Evolutionary conservation across 1,140 invertebrate species (phyloP).

Genomic region (Drosophila baimaii): DNA sequence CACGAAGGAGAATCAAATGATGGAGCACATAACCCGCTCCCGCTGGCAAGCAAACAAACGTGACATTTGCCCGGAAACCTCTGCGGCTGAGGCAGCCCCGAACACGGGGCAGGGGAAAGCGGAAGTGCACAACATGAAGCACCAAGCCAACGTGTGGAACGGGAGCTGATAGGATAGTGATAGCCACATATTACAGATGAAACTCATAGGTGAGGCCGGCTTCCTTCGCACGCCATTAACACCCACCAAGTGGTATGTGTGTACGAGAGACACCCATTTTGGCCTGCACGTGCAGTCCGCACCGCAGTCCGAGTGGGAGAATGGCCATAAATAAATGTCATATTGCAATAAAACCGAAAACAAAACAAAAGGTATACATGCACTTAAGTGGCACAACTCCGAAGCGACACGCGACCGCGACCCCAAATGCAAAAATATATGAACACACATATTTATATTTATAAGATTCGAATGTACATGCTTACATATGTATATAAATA

Average conservation of each 20-base stretch:
- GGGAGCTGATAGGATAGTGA: conserved; percentile 42
- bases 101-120: conserved; percentile 19
- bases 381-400: conserved; percentile 64
- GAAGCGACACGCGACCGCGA: conserved; percentile 59
- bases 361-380: conserved; percentile 35
- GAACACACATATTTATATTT: conserved; percentile 7
- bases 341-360: conserved; percentile 72
- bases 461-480: conserved; percentile 21
- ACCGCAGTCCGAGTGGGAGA: conserved; percentile 29
- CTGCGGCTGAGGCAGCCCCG: conserved; percentile 13
- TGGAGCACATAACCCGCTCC: conserved; percentile 16
- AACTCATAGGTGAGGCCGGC: conserved; percentile 46
- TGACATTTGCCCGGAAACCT: conserved; percentile 62
- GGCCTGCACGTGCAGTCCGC: conserved; percentile 38
- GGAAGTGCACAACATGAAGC: conserved; percentile 51
- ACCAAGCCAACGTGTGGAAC: conserved; percentile 32
- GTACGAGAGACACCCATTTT: too few relatives aligned
- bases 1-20: conserved; percentile 22
- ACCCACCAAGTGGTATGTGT: conserved; percentile 40
- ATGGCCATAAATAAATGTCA: conserved; percentile 77
- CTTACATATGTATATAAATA: background rate
- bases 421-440: conserved; percentile 45
- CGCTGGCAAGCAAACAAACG: conserved; percentile 40
- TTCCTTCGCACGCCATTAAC: conserved; percentile 57
- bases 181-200: conserved; percentile 46